Conservation (phyloP, 1,140 invertebrate genomes). For the Eriosoma lanigerum region DNA sequence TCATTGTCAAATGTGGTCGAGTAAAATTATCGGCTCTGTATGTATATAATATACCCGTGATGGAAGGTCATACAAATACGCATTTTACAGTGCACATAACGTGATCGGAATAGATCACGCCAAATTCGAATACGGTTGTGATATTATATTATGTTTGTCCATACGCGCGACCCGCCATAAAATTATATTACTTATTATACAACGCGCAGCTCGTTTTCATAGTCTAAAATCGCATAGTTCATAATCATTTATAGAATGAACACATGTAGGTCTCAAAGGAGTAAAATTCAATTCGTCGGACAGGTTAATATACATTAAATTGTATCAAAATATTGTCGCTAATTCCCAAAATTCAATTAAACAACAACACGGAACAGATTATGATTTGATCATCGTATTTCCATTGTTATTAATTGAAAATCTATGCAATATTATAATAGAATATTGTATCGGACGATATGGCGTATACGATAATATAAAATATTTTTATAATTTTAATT, state of each 20-base stretch:
- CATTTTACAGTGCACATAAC: background rate
- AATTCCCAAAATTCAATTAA: too few relatives aligned
- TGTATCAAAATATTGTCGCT: too few relatives aligned
- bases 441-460: too few relatives aligned
- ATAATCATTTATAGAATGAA: background rate
- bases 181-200: background rate
- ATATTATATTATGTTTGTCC: background rate
- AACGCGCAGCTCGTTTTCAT: background rate
- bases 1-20: background rate
- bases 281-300: too few relatives aligned
- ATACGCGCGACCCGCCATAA: background rate
- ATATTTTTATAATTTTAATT: too few relatives aligned
- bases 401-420: too few relatives aligned
- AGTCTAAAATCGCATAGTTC: background rate
- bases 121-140: background rate
- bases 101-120: slow-evolving; percentile 19
- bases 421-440: too few relatives aligned
- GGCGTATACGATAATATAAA: too few relatives aligned
- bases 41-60: background rate
- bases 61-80: background rate
- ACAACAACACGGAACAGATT: too few relatives aligned
- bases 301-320: too few relatives aligned
- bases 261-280: too few relatives aligned
- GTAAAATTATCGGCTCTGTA: background rate
- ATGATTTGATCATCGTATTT: too few relatives aligned